Conservation (phyloP, 2,797 vertebrate species). For the Pyrrhura leucotis region DNA sequence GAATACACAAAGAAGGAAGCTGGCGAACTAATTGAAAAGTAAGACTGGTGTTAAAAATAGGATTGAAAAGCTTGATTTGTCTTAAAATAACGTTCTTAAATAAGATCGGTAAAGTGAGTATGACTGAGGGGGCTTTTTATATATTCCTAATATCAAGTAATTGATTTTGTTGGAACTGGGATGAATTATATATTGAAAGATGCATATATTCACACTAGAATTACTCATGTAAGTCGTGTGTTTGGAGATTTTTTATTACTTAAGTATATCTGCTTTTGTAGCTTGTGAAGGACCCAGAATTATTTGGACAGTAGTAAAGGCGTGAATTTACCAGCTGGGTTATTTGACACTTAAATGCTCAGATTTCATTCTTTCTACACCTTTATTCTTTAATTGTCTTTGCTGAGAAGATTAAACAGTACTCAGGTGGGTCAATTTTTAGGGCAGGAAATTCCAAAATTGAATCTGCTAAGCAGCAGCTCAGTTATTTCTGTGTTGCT, state of each 20-base stretch:
- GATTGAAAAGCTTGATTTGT: not conserved
- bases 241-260: not conserved
- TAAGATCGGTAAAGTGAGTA: not conserved
- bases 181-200: not conserved
- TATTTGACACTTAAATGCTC: not conserved
- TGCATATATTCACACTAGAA: not conserved
- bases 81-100: not conserved
- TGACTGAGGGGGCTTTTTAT: not conserved
- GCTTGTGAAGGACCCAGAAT: not conserved
- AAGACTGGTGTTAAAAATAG: not conserved
- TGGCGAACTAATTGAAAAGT: slow-evolving; percentile 90
- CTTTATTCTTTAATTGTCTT: not conserved
- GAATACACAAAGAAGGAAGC: slow-evolving; percentile 88
- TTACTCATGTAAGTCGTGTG: not conserved
- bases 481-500: not conserved
- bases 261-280: not conserved
- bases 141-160: not conserved
- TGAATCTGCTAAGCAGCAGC: not conserved
- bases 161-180: not conserved
- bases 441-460: not conserved
- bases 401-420: not conserved
- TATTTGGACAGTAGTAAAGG: not conserved
- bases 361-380: not conserved
- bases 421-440: not conserved
- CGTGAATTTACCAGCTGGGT: not conserved